Evolutionary conservation across 1,140 invertebrate species (phyloP).

Genomic region (Cepaea nemoralis): DNA sequence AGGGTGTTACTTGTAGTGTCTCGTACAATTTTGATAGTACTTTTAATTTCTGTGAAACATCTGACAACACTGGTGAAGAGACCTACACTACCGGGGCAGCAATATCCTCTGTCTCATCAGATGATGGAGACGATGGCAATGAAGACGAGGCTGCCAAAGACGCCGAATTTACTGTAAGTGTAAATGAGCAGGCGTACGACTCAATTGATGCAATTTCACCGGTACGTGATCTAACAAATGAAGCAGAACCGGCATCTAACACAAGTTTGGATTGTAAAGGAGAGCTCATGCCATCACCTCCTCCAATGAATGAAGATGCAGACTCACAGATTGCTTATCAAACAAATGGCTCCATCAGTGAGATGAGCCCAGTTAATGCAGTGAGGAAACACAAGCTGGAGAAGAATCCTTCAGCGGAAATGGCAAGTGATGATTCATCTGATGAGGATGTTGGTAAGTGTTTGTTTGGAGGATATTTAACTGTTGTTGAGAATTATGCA

Average conservation of each 20-base stretch:
- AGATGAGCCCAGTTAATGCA: background rate
- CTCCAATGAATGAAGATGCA: background rate
- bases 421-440: constrained; percentile 37
- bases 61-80: background rate
- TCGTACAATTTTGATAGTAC: background rate
- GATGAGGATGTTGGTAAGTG: constrained; percentile 39
- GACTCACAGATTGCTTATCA: background rate
- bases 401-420: constrained; percentile 29
- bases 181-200: constrained; percentile 1
- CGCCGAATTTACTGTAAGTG: background rate
- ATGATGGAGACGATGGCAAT: constrained; percentile 6
- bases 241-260: background rate
- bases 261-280: background rate
- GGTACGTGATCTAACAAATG: background rate
- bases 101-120: background rate
- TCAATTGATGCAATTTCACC: background rate
- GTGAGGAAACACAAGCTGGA: constrained; percentile 18
- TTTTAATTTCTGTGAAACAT: background rate
- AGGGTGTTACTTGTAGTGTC: background rate
- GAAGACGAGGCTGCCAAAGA: background rate
- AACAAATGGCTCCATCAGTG: background rate
- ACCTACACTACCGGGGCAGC: too few species aligned
- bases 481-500: too few species aligned
- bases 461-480: background rate
- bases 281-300: background rate